A percentile compares a stretch with the other conserved stretches of the same genome.
Conservation (phyloP, 2,113 vertebrate genomes). For the Labeo catla region DNA sequence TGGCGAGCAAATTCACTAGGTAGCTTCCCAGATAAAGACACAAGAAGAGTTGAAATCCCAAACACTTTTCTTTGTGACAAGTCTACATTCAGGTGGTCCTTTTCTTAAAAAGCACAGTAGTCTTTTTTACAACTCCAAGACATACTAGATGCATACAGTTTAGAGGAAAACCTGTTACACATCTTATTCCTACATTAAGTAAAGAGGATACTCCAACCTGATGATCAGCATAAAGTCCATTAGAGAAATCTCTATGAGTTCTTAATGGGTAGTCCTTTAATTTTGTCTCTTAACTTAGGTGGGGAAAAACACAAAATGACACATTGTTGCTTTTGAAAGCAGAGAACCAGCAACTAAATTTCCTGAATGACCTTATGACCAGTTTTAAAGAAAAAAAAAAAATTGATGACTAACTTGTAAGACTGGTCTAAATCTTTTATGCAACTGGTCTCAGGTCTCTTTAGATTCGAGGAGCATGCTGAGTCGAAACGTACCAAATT, state of each 20-base stretch:
- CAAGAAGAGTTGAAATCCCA: constrained; percentile 16
- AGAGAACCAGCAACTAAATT: too few species aligned
- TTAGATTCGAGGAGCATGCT: too few species aligned
- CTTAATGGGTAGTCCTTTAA: background rate
- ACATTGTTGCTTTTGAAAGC: too few species aligned
- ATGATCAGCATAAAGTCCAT: background rate
- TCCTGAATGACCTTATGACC: too few species aligned
- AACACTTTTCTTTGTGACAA: background rate
- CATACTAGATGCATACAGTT: constrained; percentile 26
- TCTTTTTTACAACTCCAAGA: background rate
- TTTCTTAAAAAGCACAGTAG: background rate
- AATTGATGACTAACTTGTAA: too few species aligned
- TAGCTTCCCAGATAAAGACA: constrained; percentile 22
- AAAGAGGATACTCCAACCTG: background rate
- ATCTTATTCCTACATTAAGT: background rate
- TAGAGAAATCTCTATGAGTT: background rate
- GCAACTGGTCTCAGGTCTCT: too few species aligned
- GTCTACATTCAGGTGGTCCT: background rate
- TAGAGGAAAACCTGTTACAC: background rate
- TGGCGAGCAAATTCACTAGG: constrained; percentile 9
- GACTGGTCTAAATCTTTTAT: too few species aligned
- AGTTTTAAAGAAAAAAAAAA: too few species aligned
- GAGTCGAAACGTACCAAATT: too few species aligned
- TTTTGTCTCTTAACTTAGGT: too few species aligned
- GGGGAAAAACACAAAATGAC: too few species aligned